Conservation (phyloP, 2,797 vertebrate genomes). For the Denticeps clupeoides region DNA sequence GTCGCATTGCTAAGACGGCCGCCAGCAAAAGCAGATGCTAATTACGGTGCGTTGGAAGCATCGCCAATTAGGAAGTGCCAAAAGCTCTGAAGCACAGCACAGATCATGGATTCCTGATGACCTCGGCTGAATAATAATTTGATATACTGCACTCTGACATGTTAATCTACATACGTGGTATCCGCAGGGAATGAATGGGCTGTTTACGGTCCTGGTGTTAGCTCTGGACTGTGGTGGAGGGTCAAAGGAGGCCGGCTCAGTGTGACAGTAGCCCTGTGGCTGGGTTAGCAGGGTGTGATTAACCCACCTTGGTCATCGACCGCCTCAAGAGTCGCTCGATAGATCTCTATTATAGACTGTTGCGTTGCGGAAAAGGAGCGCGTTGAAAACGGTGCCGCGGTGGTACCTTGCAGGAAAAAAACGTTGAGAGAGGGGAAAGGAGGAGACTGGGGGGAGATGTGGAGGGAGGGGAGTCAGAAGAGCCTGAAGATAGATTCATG, state of each 20-base stretch:
- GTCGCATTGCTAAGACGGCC: slow-evolving; percentile 6
- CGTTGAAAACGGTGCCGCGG: no score
- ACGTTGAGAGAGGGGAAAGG: neutral
- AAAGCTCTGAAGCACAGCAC: neutral
- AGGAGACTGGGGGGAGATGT: slow-evolving; percentile 14
- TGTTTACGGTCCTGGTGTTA: slow-evolving; percentile 3
- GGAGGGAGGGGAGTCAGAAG: slow-evolving; percentile 7
- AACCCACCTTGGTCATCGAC: slow-evolving; percentile 5
- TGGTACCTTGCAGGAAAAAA: no score
- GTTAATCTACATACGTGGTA: slow-evolving; percentile 1
- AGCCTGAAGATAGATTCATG: slow-evolving; percentile 39
- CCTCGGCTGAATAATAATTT: neutral
- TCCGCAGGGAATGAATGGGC: neutral
- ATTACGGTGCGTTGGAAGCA: neutral
- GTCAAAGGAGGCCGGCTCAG: neutral
- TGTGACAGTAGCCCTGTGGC: neutral
- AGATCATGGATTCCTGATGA: neutral
- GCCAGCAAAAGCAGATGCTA: neutral
- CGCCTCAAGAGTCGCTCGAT: slow-evolving; percentile 7
- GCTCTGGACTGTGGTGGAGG: neutral
- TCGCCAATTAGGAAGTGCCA: no score
- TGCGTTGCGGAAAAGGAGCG: no score
- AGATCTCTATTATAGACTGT: slow-evolving; percentile 4
- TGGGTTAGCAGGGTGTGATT: neutral
- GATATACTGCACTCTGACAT: neutral